Evolutionary conservation across 2,797 vertebrate species (phyloP), one percentile per base, ranked within the genome.

Genomic region (Chromobotia macracanthus): DNA sequence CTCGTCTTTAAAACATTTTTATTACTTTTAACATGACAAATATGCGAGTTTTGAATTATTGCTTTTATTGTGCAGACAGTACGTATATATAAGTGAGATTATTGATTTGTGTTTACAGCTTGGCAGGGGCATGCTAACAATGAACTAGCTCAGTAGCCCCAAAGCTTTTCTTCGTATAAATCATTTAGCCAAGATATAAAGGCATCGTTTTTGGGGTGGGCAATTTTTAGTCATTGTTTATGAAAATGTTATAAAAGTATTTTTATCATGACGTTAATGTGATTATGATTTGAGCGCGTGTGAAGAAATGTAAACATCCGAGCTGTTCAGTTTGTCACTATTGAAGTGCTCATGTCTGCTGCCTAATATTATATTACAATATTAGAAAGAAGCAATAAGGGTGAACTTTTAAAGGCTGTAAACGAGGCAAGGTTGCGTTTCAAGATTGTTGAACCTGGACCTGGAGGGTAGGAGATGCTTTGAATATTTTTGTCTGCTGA

Each of bases 41-140:
- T 53, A 28, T 18, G 3, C n/a, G n/a, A 63, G 5, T 53, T 44
- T 11, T 15, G 12, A 21, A 53, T 48, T 60, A 60, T 69, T 69
- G 2, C 6, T 44, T 6, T 63, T n/a, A 9, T 9, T 1, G 55
- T 25, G 3, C 3, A 11, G 3, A 16, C 9, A 21, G 58, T 63
- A 18, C 6, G 23, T 13, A 13, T 5, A 63, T 15, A 11, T 9
- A 25, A 53, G n/a, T 51, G 67, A 63, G 13, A 25, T 51, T 23
- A 15, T 70, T 68, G 60, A n/a, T 77, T 69, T 38, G 28, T 58
- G 53, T 51, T 81, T 72, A 76, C 79, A 77, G 67, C 13, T 72
- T 77, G 51, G 50, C 48, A 68, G n/a, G 44, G 25, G 50, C 13
- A 48, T 66, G 76, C 78, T 81, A 81, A 77, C 80, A 77, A 72